A percentile compares a stretch with the other conserved stretches of the same genome.
Conservation (phyloP, 2,113 vertebrate genomes). For the Mastomys coucha region DNA sequence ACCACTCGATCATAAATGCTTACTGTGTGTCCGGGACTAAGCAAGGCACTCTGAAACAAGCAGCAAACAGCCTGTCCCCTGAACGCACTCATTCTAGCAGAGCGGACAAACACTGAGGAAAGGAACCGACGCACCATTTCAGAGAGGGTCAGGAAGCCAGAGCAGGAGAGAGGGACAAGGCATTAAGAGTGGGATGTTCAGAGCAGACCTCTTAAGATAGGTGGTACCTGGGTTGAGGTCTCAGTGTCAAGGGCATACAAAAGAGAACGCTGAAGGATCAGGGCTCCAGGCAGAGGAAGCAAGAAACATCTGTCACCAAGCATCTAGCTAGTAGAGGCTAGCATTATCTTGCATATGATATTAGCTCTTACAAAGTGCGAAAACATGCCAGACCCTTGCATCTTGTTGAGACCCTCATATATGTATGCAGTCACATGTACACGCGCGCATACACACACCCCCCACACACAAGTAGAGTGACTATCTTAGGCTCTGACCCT, state of each 20-base stretch:
- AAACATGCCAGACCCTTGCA: background rate
- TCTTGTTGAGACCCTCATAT: background rate
- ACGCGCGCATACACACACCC: background rate
- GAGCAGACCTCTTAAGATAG: conserved; percentile 10
- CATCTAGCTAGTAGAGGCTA: background rate
- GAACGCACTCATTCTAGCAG: background rate
- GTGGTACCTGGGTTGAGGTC: background rate
- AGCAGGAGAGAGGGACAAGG: background rate
- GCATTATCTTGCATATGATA: background rate
- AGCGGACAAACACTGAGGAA: background rate
- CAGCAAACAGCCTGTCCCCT: background rate
- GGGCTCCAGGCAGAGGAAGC: background rate
- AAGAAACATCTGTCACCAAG: background rate
- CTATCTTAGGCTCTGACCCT: background rate
- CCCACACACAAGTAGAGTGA: background rate
- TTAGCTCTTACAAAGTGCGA: background rate
- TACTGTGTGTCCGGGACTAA: background rate
- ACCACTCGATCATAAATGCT: background rate
- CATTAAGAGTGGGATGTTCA: background rate
- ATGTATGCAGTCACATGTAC: background rate
- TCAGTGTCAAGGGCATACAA: background rate
- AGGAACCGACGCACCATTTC: background rate
- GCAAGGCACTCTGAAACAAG: background rate
- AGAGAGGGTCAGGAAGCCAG: background rate
- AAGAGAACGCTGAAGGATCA: background rate